Evolutionary conservation across 2,888 invertebrate genomes (phyloP).

Genomic region (Harpalus rubripes): DNA sequence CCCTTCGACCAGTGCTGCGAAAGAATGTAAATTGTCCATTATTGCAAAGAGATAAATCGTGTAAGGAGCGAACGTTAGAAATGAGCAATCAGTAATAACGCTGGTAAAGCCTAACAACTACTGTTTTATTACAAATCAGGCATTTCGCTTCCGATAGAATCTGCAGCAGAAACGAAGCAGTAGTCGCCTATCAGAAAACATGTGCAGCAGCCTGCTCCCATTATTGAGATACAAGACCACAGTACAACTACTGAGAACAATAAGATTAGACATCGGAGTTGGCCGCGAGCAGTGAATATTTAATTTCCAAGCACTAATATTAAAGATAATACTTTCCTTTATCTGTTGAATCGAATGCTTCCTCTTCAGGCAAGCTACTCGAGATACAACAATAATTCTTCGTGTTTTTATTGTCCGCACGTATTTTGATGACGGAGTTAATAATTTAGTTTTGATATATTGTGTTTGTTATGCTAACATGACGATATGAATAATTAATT

Average conservation of each 20-base stretch:
- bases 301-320: conserved; percentile 62
- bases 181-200: conserved; percentile 31
- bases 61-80: conserved; percentile 1
- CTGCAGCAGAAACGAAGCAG: conserved; percentile 31
- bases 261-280: conserved; percentile 58
- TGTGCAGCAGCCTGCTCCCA: conserved; percentile 38
- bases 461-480: conserved; percentile 52
- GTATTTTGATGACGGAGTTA: conserved; percentile 53
- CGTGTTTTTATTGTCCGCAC: conserved; percentile 55
- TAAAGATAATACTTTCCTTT: conserved; percentile 62
- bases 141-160: conserved; percentile 34
- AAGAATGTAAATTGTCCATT: conserved; percentile 42
- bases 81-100: conserved; percentile 27
- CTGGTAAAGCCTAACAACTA: conserved; percentile 37
- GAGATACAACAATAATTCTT: conserved; percentile 54
- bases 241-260: conserved; percentile 50
- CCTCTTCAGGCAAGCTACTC: conserved; percentile 58
- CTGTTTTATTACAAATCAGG: conserved; percentile 49
- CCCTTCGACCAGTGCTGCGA: neutral
- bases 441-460: conserved; percentile 60
- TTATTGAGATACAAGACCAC: conserved; percentile 58
- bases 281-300: conserved; percentile 57
- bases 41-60: conserved; percentile 28
- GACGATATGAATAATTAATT: conserved; percentile 51
- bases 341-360: conserved; percentile 55